Conservation (phyloP, 2,113 vertebrate genomes). For the Esox niger region DNA sequence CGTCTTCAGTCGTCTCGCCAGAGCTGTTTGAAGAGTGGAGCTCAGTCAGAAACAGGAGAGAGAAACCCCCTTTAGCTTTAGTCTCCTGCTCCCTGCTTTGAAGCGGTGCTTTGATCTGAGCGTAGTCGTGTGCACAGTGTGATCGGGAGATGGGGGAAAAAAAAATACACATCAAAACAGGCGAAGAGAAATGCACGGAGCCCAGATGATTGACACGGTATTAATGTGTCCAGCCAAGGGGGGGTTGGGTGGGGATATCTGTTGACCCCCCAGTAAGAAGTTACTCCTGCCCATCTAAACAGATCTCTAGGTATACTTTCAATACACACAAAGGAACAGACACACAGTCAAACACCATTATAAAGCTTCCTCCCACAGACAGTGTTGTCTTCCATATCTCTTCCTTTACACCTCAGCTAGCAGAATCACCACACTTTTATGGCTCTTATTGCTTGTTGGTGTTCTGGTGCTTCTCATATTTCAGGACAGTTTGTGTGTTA, state of each 20-base stretch:
- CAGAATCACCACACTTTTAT: slow-evolving; percentile 68
- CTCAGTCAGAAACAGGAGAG: slow-evolving; percentile 50
- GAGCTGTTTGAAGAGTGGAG: slow-evolving; percentile 59
- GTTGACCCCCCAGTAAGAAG: slow-evolving; percentile 29
- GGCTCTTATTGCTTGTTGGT: slow-evolving; percentile 66
- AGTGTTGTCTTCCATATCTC: slow-evolving; percentile 64
- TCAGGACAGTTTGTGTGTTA: slow-evolving; percentile 65
- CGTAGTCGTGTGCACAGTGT: slow-evolving; percentile 61
- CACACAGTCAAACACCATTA: slow-evolving; percentile 34
- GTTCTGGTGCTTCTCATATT: slow-evolving; percentile 57
- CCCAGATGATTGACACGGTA: slow-evolving; percentile 46
- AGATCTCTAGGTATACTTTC: slow-evolving; percentile 37
- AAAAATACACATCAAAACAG: slow-evolving; percentile 35
- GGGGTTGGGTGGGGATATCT: background rate
- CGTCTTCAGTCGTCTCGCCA: slow-evolving; percentile 28
- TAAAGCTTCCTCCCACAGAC: slow-evolving; percentile 53
- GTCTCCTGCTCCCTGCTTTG: slow-evolving; percentile 70
- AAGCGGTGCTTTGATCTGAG: slow-evolving; percentile 75
- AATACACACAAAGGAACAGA: slow-evolving; percentile 14
- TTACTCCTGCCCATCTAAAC: background rate
- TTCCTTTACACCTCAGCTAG: slow-evolving; percentile 39
- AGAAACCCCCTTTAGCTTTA: slow-evolving; percentile 61
- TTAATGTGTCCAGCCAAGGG: slow-evolving; percentile 37
- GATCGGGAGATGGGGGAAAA: slow-evolving; percentile 60
- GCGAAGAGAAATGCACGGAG: slow-evolving; percentile 40